Conservation (phyloP, 1,140 invertebrate species). For the Semibalanus balanoides region DNA sequence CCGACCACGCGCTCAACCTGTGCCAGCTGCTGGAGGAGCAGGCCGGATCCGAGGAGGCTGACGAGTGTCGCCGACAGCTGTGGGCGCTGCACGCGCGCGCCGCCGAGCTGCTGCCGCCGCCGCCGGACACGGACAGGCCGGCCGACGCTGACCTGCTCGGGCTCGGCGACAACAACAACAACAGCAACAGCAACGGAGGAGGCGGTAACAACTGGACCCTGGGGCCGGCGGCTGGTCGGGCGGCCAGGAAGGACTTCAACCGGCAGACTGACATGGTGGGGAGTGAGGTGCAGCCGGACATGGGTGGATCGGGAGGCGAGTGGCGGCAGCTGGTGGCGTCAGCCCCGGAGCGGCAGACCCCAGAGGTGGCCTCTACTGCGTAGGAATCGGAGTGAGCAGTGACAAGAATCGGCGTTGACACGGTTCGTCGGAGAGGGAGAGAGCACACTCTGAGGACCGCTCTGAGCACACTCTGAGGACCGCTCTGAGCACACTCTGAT, state of each 20-base stretch:
- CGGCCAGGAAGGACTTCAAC: background rate
- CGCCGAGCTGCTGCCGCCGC: background rate
- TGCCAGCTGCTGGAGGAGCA: slow-evolving; percentile 42
- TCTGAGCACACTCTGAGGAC: too few relatives aligned
- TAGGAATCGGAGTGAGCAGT: too few relatives aligned
- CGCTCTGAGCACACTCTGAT: too few relatives aligned
- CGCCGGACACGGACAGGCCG: background rate
- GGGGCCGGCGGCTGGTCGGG: too few relatives aligned
- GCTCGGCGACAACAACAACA: background rate
- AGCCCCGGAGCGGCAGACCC: too few relatives aligned
- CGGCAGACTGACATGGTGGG: background rate
- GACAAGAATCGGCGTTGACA: too few relatives aligned
- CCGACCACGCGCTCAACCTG: slow-evolving; percentile 50
- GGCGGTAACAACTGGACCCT: background rate
- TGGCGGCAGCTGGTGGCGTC: too few relatives aligned
- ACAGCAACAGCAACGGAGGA: background rate
- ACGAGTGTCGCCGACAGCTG: slow-evolving; percentile 7
- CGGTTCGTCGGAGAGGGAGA: too few relatives aligned
- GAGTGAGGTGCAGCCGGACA: background rate
- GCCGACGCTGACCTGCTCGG: background rate
- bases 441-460: too few relatives aligned
- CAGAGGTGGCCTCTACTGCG: too few relatives aligned
- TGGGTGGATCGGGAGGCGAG: too few relatives aligned
- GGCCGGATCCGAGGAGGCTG: slow-evolving; percentile 13
- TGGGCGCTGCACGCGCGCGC: slow-evolving; percentile 13